Evolutionary conservation across 2,113 vertebrate genomes (phyloP).

Genomic region (Myrmecophaga tridactyla): DNA sequence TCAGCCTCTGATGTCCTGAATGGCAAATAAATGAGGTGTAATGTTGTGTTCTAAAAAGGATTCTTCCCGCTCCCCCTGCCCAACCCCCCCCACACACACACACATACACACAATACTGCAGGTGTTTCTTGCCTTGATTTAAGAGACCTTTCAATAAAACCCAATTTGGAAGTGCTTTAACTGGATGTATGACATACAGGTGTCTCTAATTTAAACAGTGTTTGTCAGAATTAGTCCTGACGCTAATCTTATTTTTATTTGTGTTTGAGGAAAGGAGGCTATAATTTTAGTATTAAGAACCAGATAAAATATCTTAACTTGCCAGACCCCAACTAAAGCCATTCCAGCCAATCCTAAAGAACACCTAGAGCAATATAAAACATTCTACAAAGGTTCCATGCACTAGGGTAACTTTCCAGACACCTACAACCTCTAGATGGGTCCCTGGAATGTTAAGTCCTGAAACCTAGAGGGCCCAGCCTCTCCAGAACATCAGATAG

Average conservation of each 20-base stretch:
- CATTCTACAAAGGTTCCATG: too few relatives aligned
- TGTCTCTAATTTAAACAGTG: not conserved
- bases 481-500: too few relatives aligned
- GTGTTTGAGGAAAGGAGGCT: not conserved
- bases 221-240: not conserved
- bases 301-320: too few relatives aligned
- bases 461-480: too few relatives aligned
- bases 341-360: too few relatives aligned
- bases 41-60: not conserved
- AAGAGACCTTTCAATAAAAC: not conserved
- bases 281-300: conserved; percentile 26
- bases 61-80: too few relatives aligned
- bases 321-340: too few relatives aligned
- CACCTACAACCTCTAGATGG: too few relatives aligned
- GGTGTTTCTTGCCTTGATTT: not conserved
- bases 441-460: too few relatives aligned
- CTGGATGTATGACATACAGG: not conserved
- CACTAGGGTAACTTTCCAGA: too few relatives aligned
- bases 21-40: not conserved
- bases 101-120: not conserved
- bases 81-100: too few relatives aligned
- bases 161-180: not conserved
- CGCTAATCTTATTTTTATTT: not conserved
- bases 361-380: too few relatives aligned
- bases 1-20: not conserved